phyloP scores from a whole-genome alignment of 2,888 invertebrate genomes.

The Perizoma affinitatum region DNA sequence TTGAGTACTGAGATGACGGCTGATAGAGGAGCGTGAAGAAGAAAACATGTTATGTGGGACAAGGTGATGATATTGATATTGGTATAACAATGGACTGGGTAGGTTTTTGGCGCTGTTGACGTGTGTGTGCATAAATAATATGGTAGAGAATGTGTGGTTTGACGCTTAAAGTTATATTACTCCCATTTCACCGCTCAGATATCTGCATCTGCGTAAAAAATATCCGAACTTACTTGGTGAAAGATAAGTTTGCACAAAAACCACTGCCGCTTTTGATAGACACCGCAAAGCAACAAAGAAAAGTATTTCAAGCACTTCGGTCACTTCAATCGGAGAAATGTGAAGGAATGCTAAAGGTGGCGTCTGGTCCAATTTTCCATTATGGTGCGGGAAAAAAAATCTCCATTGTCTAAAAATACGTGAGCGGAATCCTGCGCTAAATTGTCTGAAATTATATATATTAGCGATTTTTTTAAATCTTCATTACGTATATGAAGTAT shows the following conservation, averaged over 20 bases:
- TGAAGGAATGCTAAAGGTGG: conserved; percentile 41
- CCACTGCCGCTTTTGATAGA: not conserved
- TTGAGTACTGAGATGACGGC: too few relatives aligned
- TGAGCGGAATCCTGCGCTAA: conserved; percentile 61
- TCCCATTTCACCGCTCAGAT: too few relatives aligned
- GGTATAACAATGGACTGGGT: too few relatives aligned
- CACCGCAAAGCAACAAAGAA: conserved; percentile 21
- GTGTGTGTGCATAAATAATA: too few relatives aligned
- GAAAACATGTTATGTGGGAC: too few relatives aligned
- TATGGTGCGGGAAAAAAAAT: conserved; percentile 62
- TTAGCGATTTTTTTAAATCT: conserved; percentile 56
- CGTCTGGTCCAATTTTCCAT: conserved; percentile 53
- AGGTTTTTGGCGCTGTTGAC: too few relatives aligned
- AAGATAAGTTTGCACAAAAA: not conserved
- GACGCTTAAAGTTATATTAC: too few relatives aligned
- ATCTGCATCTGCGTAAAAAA: too few relatives aligned
- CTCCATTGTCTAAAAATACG: conserved; percentile 69
- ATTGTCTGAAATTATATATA: conserved; percentile 68
- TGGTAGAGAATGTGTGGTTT: too few relatives aligned
- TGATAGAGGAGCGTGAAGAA: too few relatives aligned
- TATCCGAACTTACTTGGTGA: too few relatives aligned
- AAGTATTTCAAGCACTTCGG: conserved; percentile 24
- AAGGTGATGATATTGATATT: too few relatives aligned
- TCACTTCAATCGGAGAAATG: conserved; percentile 26
- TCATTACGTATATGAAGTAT: conserved; percentile 46